Evolutionary conservation across 2,797 vertebrate species (phyloP).

Genomic region (Parambassis ranga): DNA sequence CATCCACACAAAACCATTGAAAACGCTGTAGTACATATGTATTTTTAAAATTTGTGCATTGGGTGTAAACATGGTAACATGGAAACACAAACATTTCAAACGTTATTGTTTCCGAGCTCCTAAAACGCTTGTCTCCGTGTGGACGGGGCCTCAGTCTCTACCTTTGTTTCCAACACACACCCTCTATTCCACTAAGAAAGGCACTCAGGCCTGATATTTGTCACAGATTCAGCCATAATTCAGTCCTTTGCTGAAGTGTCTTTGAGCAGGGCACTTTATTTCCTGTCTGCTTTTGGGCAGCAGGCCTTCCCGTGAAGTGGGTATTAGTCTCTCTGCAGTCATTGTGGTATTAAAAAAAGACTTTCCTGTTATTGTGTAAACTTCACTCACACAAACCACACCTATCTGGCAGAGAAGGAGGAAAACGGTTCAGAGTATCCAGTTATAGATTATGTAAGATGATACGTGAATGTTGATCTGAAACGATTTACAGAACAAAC

Average conservation of each 20-base stretch:
- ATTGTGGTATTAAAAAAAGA: constrained; percentile 27
- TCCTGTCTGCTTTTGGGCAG: constrained; percentile 11
- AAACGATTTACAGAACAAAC: constrained; percentile 6
- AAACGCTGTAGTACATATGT: no score
- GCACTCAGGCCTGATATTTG: no score
- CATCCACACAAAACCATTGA: no score
- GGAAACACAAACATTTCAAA: no score
- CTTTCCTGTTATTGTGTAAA: constrained; percentile 48
- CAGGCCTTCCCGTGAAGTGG: constrained; percentile 1
- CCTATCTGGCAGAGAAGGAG: constrained; percentile 17
- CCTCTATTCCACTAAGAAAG: no score
- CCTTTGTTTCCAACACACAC: no score
- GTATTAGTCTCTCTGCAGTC: constrained; percentile 8
- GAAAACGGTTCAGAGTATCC: constrained; percentile 21
- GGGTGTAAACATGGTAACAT: no score
- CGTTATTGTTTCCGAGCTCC: no score
- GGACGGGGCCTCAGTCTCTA: no score
- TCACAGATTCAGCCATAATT: no score
- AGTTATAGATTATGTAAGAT: constrained; percentile 13
- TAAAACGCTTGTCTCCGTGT: no score
- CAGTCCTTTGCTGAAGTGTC: constrained; percentile 22
- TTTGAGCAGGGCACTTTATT: constrained; percentile 13
- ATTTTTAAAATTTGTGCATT: no score
- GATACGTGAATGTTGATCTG: constrained; percentile 2
- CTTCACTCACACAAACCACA: constrained; percentile 28